Conservation (phyloP, 1,140 invertebrate species). For the Dendroctonus valens region DNA sequence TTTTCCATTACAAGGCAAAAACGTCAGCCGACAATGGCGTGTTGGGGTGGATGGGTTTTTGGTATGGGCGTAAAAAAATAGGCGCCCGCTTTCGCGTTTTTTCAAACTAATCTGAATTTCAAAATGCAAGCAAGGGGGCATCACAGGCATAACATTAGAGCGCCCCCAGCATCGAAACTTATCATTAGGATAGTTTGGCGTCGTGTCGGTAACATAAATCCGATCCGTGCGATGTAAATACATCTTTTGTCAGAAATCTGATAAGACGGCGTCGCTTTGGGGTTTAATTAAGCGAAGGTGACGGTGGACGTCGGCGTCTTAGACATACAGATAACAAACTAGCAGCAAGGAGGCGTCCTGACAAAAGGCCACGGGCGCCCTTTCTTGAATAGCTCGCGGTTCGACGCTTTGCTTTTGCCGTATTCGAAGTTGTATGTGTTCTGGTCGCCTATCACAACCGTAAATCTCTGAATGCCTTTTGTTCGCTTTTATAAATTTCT, state of each 20-base stretch:
- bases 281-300: slow-evolving; percentile 41
- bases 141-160: background rate
- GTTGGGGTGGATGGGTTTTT: slow-evolving; percentile 6
- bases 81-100: slow-evolving; percentile 1
- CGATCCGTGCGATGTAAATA: slow-evolving; percentile 10
- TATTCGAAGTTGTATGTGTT: slow-evolving; percentile 20
- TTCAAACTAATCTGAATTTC: slow-evolving; percentile 15
- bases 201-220: slow-evolving; percentile 12
- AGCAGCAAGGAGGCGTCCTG: slow-evolving; percentile 25
- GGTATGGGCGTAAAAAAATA: slow-evolving; percentile 12
- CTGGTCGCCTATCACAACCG: slow-evolving; percentile 9
- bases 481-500: slow-evolving; percentile 27
- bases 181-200: slow-evolving; percentile 19
- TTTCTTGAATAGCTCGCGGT: slow-evolving; percentile 36
- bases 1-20: slow-evolving; percentile 21
- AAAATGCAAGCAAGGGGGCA: slow-evolving; percentile 6
- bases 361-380: slow-evolving; percentile 34
- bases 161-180: slow-evolving; percentile 8
- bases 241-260: slow-evolving; percentile 31
- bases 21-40: slow-evolving; percentile 10
- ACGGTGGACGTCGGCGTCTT: slow-evolving; percentile 37
- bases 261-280: slow-evolving; percentile 35
- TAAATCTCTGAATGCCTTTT: slow-evolving; percentile 27
- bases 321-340: slow-evolving; percentile 37
- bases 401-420: slow-evolving; percentile 35